Evolutionary conservation across 2,797 vertebrate genomes (phyloP).

Genomic region (Pelobates cultripes): DNA sequence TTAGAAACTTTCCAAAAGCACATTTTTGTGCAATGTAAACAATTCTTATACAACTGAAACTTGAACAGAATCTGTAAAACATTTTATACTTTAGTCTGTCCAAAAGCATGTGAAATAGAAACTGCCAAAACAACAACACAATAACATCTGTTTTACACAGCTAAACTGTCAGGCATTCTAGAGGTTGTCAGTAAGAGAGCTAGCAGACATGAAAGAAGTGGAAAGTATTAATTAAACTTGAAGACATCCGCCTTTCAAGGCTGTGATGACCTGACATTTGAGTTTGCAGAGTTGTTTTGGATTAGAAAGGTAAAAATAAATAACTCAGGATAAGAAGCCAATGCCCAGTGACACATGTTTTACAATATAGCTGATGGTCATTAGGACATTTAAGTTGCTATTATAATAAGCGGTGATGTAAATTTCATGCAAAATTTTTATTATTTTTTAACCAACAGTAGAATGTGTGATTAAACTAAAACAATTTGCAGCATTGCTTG

Average conservation of each 20-base stretch:
- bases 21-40: background rate
- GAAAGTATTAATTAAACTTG: conserved; percentile 49
- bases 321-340: too few species aligned
- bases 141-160: conserved; percentile 54
- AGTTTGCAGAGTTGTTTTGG: background rate
- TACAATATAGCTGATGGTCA: too few species aligned
- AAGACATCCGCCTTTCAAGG: conserved; percentile 30
- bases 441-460: too few species aligned
- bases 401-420: too few species aligned
- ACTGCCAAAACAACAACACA: conserved; percentile 43
- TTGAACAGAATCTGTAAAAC: too few species aligned
- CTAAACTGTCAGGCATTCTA: conserved; percentile 44
- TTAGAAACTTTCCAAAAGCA: too few species aligned
- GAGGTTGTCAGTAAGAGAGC: conserved; percentile 43
- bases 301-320: background rate
- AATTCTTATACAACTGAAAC: too few species aligned
- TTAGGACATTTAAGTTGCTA: too few species aligned
- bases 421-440: too few species aligned
- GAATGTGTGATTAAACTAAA: too few species aligned
- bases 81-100: background rate
- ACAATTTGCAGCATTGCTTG: too few species aligned
- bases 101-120: conserved; percentile 41
- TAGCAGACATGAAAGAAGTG: conserved; percentile 28
- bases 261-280: conserved; percentile 31
- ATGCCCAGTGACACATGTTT: too few species aligned